A percentile compares a stretch with the other conserved stretches of the same genome.
Evolutionary conservation across 2,888 invertebrate genomes (phyloP).

Genomic region (Chloromyia formosa): DNA sequence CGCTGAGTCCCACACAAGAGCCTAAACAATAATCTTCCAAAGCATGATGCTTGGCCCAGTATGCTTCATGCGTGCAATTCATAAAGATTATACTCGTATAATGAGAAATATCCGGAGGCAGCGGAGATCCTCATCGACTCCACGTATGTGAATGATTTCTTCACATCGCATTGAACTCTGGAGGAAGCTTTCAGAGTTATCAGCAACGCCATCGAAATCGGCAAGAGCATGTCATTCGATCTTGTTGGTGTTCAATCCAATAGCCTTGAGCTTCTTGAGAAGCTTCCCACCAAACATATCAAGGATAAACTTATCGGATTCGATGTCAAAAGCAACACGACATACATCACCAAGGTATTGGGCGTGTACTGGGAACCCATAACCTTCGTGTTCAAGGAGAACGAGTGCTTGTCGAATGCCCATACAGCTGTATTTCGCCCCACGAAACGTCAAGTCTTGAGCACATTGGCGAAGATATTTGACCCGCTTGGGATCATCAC

Average conservation of each 20-base stretch:
- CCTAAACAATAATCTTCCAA: too few species aligned
- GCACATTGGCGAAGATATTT: neutral
- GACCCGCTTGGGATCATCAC: neutral
- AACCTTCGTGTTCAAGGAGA: too few species aligned
- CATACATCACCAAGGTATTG: too few species aligned
- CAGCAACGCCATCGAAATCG: neutral
- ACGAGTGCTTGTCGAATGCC: too few species aligned
- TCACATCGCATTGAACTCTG: neutral
- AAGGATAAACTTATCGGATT: too few species aligned
- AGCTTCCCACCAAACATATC: neutral
- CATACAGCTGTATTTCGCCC: too few species aligned
- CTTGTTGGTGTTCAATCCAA: conserved; percentile 6
- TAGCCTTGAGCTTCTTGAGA: neutral
- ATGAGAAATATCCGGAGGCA: neutral
- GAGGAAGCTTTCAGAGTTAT: neutral
- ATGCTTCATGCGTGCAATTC: too few species aligned
- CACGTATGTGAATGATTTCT: neutral
- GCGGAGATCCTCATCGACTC: neutral
- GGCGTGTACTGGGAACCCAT: too few species aligned
- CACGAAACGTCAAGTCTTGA: too few species aligned
- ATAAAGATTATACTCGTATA: neutral
- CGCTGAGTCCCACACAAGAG: too few species aligned
- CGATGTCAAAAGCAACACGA: too few species aligned
- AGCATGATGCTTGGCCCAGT: too few species aligned
- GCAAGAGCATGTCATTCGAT: neutral